Percentiles rank a stretch among this genome's conserved stretches.
Evolutionary conservation across 2,797 vertebrate genomes (phyloP).

Genomic region (Amblyraja radiata): DNA sequence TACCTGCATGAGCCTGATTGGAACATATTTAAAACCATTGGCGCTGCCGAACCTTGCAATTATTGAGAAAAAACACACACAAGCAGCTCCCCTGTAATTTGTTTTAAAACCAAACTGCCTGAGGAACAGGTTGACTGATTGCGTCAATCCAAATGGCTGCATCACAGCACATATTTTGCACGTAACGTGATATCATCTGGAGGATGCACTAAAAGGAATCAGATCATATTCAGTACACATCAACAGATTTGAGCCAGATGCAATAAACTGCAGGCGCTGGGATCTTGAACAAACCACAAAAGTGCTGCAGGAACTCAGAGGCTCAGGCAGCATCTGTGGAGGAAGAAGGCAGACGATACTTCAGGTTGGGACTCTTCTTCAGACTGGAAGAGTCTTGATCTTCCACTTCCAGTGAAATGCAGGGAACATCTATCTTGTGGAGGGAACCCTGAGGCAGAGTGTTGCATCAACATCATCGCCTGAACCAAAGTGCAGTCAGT

Average conservation of each 20-base stretch:
- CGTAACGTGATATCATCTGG: background rate
- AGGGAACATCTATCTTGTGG: background rate
- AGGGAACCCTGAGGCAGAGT: background rate
- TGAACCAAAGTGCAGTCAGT: background rate
- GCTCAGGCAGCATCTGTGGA: no score
- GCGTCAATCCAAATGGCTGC: background rate
- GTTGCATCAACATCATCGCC: no score
- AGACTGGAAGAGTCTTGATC: background rate
- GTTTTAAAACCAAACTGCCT: background rate
- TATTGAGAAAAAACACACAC: background rate
- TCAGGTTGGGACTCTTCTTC: no score
- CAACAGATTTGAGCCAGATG: background rate
- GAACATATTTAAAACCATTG: background rate
- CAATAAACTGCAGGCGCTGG: no score
- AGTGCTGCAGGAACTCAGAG: no score
- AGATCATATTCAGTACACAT: slow-evolving; percentile 22
- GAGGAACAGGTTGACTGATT: background rate
- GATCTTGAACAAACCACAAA: no score
- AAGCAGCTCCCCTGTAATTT: background rate
- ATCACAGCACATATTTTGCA: background rate
- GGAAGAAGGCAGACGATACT: no score
- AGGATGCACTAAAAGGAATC: background rate
- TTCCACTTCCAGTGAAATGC: background rate
- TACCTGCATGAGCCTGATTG: background rate
- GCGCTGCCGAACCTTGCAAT: background rate